Conservation (phyloP, 1,140 invertebrate genomes). For the Drosophila persimilis region DNA sequence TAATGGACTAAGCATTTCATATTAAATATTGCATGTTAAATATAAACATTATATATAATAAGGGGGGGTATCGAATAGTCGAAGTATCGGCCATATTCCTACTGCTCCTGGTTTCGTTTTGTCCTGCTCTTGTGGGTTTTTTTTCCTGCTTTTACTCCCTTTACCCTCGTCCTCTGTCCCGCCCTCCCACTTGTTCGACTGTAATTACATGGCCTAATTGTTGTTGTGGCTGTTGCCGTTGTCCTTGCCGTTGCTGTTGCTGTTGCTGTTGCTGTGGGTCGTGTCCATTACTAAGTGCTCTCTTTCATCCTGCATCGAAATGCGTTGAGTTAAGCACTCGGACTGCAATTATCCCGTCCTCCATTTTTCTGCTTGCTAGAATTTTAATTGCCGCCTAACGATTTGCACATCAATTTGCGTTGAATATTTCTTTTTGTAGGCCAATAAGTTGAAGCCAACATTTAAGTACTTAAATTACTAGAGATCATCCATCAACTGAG, state of each 20-base stretch:
- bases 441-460: too few relatives aligned
- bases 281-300: slow-evolving; percentile 47
- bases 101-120: too few relatives aligned
- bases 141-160: neutral
- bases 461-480: too few relatives aligned
- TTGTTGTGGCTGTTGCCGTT: slow-evolving; percentile 30
- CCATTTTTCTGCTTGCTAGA: neutral
- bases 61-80: too few relatives aligned
- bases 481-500: too few relatives aligned
- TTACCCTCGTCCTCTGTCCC: neutral
- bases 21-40: too few relatives aligned
- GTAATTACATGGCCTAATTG: slow-evolving; percentile 63
- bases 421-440: too few relatives aligned
- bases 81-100: too few relatives aligned
- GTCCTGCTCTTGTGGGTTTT: neutral
- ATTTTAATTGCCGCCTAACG: slow-evolving; percentile 18
- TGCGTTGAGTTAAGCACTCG: slow-evolving; percentile 48
- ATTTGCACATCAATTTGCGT: too few relatives aligned
- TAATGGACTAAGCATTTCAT: too few relatives aligned
- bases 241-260: slow-evolving; percentile 12
- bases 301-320: slow-evolving; percentile 39
- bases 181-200: slow-evolving; percentile 8
- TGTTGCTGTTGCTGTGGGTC: slow-evolving; percentile 19
- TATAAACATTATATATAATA: too few relatives aligned
- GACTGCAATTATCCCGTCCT: slow-evolving; percentile 38